Evolutionary conservation across 2,797 vertebrate species (phyloP).

Genomic region (Basileuterus tristriatus): DNA sequence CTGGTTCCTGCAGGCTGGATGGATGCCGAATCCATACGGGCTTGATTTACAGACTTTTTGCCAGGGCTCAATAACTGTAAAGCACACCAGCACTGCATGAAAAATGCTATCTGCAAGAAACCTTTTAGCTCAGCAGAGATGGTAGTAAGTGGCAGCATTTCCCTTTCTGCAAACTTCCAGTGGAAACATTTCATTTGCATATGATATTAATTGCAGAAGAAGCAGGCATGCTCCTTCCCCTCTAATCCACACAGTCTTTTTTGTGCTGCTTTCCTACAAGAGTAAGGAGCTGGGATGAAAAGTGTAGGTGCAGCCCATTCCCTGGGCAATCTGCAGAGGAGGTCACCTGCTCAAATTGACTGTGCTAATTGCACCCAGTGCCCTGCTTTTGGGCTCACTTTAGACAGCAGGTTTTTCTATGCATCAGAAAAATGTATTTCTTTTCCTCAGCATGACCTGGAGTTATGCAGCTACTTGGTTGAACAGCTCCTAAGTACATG

Average conservation of each 20-base stretch:
- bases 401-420: background rate
- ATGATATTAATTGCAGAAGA: conserved; percentile 34
- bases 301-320: background rate
- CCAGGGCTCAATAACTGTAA: conserved; percentile 29
- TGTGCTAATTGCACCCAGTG: background rate
- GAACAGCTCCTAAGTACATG: background rate
- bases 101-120: conserved; percentile 43
- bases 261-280: background rate
- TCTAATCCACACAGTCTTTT: background rate
- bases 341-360: background rate
- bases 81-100: conserved; percentile 3
- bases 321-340: background rate
- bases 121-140: conserved; percentile 56
- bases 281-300: background rate
- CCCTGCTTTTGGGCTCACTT: background rate
- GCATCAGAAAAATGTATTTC: background rate
- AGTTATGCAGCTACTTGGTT: background rate
- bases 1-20: background rate
- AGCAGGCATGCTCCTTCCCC: background rate
- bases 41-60: conserved; percentile 45
- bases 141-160: conserved; percentile 18
- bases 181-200: conserved; percentile 49
- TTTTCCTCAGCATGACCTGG: background rate
- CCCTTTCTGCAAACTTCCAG: conserved; percentile 26
- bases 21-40: background rate